A percentile compares a stretch with the other conserved stretches of the same genome.
These are phyloP conservation scores for Lamellibrachia columna DNA, from an alignment of 2,888 invertebrate species.

Conservation along the genomic window DNA sequence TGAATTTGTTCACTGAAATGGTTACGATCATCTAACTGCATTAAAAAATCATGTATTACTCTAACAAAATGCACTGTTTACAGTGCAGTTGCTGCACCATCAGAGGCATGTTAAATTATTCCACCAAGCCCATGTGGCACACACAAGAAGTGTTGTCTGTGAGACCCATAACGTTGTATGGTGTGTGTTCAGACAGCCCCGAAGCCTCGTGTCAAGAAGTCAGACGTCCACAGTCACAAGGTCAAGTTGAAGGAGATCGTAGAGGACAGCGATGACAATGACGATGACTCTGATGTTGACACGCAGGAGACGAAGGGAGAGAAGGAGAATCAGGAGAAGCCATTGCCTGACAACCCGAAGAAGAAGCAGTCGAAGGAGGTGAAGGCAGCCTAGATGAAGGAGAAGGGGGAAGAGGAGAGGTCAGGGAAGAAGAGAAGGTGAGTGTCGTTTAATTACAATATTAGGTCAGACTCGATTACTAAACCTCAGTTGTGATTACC, in stretches of 20 bases:
- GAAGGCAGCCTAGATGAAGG: conserved; percentile 9
- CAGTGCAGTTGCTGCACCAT: no score
- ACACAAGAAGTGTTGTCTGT: no score
- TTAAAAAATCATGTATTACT: no score
- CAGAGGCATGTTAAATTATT: no score
- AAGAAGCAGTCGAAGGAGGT: conserved; percentile 63
- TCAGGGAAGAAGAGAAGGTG: conserved; percentile 13
- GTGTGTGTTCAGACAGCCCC: conserved; percentile 17
- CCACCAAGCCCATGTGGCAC: no score
- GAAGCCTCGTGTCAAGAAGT: no score
- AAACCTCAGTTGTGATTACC: not conserved
- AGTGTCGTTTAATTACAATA: not conserved
- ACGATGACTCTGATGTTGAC: conserved; percentile 22
- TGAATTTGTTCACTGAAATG: no score
- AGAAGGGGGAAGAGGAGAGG: conserved; percentile 13
- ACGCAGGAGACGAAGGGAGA: no score
- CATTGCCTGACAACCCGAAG: conserved; percentile 53
- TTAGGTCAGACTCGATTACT: not conserved
- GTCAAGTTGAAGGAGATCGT: conserved; percentile 44
- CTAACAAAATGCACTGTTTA: no score
- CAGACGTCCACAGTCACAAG: conserved; percentile 28
- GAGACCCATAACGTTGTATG: not conserved
- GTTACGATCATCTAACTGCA: no score
- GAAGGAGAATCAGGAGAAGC: no score
- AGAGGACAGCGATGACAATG: conserved; percentile 37